Percentiles rank a stretch among this genome's conserved stretches.
These are phyloP conservation scores for Trissolcus japonicus DNA, from an alignment of 2,888 invertebrate species.

Conservation along the genomic window DNA sequence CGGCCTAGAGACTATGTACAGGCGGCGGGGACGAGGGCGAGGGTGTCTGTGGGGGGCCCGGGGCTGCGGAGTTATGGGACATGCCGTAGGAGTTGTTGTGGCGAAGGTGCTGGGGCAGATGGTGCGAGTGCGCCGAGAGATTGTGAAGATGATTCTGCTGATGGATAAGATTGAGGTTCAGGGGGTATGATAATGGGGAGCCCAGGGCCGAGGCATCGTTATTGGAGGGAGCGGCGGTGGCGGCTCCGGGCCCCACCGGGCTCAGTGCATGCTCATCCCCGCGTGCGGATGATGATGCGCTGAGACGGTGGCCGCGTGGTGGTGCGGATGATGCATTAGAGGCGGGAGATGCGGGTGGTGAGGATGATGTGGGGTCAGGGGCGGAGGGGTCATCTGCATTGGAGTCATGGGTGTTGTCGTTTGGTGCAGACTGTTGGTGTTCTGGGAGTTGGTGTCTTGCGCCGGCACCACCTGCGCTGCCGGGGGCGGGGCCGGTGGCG, in stretches of 20 bases:
- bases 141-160: conserved; percentile 66
- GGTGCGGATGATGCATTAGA: conserved; percentile 79
- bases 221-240: conserved; percentile 67
- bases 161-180: conserved; percentile 73
- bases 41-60: conserved; percentile 72
- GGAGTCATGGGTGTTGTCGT: conserved; percentile 78
- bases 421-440: conserved; percentile 73
- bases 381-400: conserved; percentile 77
- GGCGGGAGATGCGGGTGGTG: conserved; percentile 81
- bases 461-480: conserved; percentile 69
- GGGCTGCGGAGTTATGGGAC: conserved; percentile 66
- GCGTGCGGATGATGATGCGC: conserved; percentile 76
- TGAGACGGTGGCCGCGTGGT: conserved; percentile 74
- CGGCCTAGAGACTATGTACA: conserved; percentile 75
- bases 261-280: conserved; percentile 83
- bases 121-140: conserved; percentile 55
- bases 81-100: conserved; percentile 68
- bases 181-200: conserved; percentile 75
- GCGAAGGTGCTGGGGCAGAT: conserved; percentile 66
- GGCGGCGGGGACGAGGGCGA: conserved; percentile 75
- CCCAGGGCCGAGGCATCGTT: conserved; percentile 75
- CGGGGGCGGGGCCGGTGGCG: conserved; percentile 69
- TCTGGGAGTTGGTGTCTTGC: conserved; percentile 71
- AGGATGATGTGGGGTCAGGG: conserved; percentile 80
- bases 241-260: conserved; percentile 83